Base-by-base conservation (phyloP, 2,797 vertebrate genomes). In the Clarias laeviceps region DNA sequence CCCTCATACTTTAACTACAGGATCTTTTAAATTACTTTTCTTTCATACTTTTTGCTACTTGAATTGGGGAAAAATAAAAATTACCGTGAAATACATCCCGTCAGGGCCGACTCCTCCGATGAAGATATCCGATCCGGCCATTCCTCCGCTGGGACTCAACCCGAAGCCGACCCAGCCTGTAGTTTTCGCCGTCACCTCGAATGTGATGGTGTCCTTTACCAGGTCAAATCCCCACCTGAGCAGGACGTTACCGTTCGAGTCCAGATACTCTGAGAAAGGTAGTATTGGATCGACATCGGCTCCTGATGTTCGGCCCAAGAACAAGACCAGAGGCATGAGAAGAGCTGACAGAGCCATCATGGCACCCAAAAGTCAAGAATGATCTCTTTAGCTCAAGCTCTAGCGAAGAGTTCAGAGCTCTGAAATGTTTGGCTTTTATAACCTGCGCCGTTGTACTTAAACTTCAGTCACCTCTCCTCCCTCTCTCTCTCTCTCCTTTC, bases 141-240 rank as follows among this genome's bases (percentile, higher is more conserved):
- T 95, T 45, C 88, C 89, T 88, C 94, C 92, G 0, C 89, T 89
- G 20, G 91, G 85, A 73, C 93, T 96, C 74, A 97, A 89, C 22
- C 96, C 96, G 74, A 96, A 91, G 80, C 94, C 91, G 64, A 97
- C 90, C 95, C 95, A 97, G 57, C 94, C 95, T 5, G 91, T 90
- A 50, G 94, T 94, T 82, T 82, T 94, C 82, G 95, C 91, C 1
- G 89, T 89, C 76, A 97, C 88, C 65, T 95, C 93, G 68, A 97
- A 94, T 0, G 83, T 93, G 32, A 97, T 94, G 64, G 91, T 62
- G 72, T 94, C 92, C 61, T 88, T 40, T 1, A 89, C 11, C 22
- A 88, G 4, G 4, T 95, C 90, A 3, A 95, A 95, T 72, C 96
- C 95, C 96, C 95, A 96, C 83, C 22, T 32, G 70, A 97, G 87